Evolutionary conservation across 2,113 vertebrate species (phyloP).

Genomic region (Syrmaticus mikado): DNA sequence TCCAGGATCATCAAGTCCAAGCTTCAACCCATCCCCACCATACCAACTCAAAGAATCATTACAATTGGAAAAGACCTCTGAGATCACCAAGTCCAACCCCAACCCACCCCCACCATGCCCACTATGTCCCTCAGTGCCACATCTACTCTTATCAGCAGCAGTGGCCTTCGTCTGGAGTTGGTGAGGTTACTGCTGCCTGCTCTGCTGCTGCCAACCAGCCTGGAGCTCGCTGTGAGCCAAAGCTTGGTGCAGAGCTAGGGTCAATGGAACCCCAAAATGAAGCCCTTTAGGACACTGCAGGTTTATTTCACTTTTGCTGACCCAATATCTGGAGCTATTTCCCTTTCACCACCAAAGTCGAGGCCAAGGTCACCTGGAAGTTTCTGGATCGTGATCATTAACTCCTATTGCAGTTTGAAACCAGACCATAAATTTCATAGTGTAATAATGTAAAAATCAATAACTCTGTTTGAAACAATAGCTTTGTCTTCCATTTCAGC

Average conservation of each 20-base stretch:
- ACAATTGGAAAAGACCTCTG: too few relatives aligned
- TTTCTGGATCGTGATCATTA: slow-evolving; percentile 66
- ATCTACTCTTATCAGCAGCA: not conserved
- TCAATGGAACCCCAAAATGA: slow-evolving; percentile 2
- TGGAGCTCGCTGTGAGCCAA: not conserved
- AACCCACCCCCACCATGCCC: too few relatives aligned
- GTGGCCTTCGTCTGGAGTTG: not conserved
- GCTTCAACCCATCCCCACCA: too few relatives aligned
- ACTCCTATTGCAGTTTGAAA: slow-evolving; percentile 74
- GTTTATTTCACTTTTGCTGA: not conserved
- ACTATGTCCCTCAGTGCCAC: too few relatives aligned
- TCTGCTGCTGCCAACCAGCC: not conserved
- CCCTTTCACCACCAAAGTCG: slow-evolving; percentile 41
- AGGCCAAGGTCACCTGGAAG: slow-evolving; percentile 69
- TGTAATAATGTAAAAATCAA: slow-evolving; percentile 80
- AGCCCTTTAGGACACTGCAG: not conserved
- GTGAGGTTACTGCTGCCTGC: not conserved
- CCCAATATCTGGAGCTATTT: not conserved
- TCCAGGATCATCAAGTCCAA: too few relatives aligned
- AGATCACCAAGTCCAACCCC: too few relatives aligned
- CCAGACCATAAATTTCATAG: slow-evolving; percentile 75
- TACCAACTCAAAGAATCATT: too few relatives aligned
- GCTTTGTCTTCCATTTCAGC: slow-evolving; percentile 74
- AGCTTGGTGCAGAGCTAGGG: not conserved
- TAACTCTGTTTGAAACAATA: slow-evolving; percentile 72